Evolutionary conservation across 2,797 vertebrate species (phyloP).

Genomic region (Rhinoraja longicauda): DNA sequence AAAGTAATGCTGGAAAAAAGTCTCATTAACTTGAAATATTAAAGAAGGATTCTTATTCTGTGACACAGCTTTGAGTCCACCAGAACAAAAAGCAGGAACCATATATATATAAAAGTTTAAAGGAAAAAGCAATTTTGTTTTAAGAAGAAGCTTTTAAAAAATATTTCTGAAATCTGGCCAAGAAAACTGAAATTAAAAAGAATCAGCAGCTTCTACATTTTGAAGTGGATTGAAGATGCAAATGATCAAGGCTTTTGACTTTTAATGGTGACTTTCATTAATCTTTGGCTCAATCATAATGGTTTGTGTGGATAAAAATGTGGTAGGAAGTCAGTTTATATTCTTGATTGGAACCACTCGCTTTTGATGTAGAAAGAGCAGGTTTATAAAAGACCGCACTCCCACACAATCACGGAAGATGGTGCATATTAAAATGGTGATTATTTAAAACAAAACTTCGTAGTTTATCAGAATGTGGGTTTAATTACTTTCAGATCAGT

Average conservation of each 20-base stretch:
- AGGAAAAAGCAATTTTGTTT: neutral
- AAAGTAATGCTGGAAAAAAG: neutral
- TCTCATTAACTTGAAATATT: constrained; percentile 25
- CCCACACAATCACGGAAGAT: neutral
- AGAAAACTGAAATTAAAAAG: neutral
- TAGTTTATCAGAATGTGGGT: constrained; percentile 9
- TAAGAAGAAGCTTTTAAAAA: neutral
- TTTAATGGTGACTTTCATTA: constrained; percentile 6
- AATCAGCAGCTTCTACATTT: neutral
- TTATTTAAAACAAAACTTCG: neutral
- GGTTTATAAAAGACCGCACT: neutral
- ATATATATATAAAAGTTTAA: neutral
- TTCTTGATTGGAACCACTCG: constrained; percentile 10
- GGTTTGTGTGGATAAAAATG: neutral
- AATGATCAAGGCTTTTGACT: constrained; percentile 33
- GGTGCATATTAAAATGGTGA: neutral
- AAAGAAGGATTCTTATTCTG: neutral
- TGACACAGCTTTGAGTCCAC: too few species aligned
- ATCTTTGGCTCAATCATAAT: neutral
- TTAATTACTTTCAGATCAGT: constrained; percentile 19
- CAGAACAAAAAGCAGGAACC: neutral
- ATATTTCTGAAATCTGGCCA: constrained; percentile 21
- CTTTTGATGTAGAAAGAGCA: too few species aligned
- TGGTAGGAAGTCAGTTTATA: neutral
- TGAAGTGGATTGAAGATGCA: neutral